A percentile compares a stretch with the other conserved stretches of the same genome.
These are phyloP conservation scores for Lottia scabra DNA, from an alignment of 2,888 invertebrate genomes.

Conservation along the genomic window DNA sequence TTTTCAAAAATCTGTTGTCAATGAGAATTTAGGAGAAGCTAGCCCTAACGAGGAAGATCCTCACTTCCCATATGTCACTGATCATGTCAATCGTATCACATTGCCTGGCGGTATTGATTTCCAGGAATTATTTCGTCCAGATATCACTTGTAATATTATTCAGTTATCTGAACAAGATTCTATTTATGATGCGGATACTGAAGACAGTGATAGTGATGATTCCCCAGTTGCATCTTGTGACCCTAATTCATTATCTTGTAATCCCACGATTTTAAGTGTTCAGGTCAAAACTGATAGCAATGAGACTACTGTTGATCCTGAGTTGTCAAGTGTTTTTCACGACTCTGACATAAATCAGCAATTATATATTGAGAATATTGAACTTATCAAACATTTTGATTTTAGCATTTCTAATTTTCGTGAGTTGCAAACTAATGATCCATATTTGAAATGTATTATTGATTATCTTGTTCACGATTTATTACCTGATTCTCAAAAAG, in stretches of 20 bases:
- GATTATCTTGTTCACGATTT: conserved; percentile 10
- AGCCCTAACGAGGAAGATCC: conserved; percentile 18
- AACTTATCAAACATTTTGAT: not conserved
- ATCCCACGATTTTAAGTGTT: not conserved
- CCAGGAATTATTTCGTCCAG: not conserved
- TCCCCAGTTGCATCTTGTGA: not conserved
- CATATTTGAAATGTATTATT: not conserved
- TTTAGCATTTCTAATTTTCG: not conserved
- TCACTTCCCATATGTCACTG: conserved; percentile 15
- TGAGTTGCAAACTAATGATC: conserved; percentile 13
- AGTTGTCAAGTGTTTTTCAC: not conserved
- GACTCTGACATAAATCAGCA: not conserved
- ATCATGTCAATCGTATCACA: not conserved
- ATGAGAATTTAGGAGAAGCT: not conserved
- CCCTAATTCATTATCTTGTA: not conserved
- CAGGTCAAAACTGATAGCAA: not conserved
- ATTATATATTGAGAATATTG: not conserved
- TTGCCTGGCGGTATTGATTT: conserved; percentile 5
- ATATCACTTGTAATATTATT: not conserved
- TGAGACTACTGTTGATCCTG: not conserved
- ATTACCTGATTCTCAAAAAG: conserved; percentile 25
- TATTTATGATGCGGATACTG: conserved; percentile 2
- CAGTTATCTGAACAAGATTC: not conserved
- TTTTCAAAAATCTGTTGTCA: not conserved
- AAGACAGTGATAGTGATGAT: not conserved